Conservation (phyloP, 2,113 vertebrate genomes). For the Spilogale gracilis region DNA sequence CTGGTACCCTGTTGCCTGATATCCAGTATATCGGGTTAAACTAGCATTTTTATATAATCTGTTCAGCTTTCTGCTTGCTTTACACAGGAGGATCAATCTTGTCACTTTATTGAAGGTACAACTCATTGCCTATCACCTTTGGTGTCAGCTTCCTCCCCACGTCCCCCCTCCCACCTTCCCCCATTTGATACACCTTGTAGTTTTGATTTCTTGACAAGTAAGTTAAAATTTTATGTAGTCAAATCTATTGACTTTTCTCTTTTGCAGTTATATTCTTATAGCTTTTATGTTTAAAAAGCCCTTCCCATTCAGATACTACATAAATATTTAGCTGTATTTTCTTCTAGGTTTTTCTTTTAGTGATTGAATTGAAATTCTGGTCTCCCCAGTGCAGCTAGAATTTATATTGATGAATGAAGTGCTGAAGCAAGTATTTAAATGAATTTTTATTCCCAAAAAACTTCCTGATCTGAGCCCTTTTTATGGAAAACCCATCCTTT, state of each 20-base stretch:
- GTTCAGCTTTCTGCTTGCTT: not conserved
- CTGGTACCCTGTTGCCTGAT: not conserved
- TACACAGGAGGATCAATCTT: not conserved
- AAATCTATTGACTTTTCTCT: not conserved
- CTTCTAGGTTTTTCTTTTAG: not conserved
- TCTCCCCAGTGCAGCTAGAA: not conserved
- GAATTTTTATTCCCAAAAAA: not conserved
- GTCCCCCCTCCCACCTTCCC: no score
- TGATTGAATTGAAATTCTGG: not conserved
- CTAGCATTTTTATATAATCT: not conserved
- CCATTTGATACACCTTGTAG: not conserved
- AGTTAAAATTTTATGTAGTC: not conserved
- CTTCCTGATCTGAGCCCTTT: not conserved
- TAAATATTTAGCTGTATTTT: not conserved
- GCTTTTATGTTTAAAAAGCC: constrained; percentile 9
- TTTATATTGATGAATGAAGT: not conserved
- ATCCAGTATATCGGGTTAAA: not conserved
- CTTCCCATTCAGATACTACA: not conserved
- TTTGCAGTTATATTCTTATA: not conserved
- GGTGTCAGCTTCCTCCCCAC: fast-evolving
- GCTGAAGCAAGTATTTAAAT: not conserved
- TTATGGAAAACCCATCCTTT: not conserved
- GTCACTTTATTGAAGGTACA: not conserved
- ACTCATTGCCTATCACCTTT: not conserved
- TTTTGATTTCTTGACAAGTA: constrained; percentile 23